phyloP scores from a whole-genome alignment of 1,140 invertebrate species.

The Hylaeus volcanicus region DNA sequence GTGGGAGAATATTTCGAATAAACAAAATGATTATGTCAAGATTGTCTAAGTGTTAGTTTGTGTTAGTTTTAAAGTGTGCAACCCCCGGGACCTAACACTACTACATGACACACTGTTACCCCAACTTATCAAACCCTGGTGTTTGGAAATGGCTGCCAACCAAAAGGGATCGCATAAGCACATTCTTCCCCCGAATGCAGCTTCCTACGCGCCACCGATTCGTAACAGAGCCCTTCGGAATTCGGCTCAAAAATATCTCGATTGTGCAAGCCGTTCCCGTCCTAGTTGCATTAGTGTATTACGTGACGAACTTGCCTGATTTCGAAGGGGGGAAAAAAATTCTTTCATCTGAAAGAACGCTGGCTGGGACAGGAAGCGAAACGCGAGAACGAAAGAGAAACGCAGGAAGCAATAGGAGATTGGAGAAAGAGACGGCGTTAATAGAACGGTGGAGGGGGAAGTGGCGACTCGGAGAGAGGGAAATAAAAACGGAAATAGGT shows the following conservation, averaged over 20 bases:
- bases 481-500: conserved; percentile 1
- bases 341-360: not conserved
- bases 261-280: conserved; percentile 38
- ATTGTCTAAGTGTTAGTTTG: no score
- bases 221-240: not conserved
- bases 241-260: conserved; percentile 37
- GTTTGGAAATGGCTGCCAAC: no score
- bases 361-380: not conserved
- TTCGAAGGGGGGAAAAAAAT: not conserved
- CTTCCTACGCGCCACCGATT: not conserved
- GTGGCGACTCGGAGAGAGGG: no score
- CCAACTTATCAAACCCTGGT: not conserved
- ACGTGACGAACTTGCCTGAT: conserved; percentile 59
- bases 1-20: no score
- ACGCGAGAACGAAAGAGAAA: not conserved
- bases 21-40: no score
- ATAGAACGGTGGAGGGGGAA: no score
- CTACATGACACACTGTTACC: not conserved
- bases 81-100: no score
- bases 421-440: no score
- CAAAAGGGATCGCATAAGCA: not conserved
- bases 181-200: not conserved
- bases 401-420: not conserved
- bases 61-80: no score
- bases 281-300: conserved; percentile 49